A percentile compares a stretch with the other conserved stretches of the same genome.
These are phyloP conservation scores for Heteronetta atricapilla DNA, from an alignment of 2,113 vertebrate species.

Conservation along the genomic window DNA sequence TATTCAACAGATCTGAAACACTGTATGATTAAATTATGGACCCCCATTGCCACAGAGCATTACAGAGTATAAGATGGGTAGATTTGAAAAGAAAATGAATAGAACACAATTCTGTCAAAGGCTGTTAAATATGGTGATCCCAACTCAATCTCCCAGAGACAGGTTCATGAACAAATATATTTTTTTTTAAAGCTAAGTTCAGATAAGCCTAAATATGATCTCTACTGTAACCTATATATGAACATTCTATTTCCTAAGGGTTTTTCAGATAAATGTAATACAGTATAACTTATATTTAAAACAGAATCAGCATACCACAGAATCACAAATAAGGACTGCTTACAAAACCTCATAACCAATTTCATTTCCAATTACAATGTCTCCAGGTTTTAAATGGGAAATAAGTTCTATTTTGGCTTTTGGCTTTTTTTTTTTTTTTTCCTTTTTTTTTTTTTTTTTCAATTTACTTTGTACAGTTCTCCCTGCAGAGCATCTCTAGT, in stretches of 20 bases:
- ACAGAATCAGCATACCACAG: not conserved
- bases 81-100: not conserved
- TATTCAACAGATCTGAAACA: not conserved
- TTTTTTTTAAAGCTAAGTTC: not conserved
- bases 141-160: not conserved
- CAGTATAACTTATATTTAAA: not conserved
- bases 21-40: not conserved
- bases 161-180: not conserved
- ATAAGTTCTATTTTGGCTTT: fast-evolving
- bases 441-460: not conserved
- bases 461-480: not conserved
- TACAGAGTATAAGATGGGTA: not conserved
- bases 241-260: not conserved
- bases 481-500: not conserved
- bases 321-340: not conserved
- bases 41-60: not conserved
- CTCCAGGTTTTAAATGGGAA: not conserved
- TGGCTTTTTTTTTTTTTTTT: fast-evolving
- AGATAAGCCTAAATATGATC: not conserved
- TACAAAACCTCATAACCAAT: not conserved
- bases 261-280: not conserved
- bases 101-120: not conserved
- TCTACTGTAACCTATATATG: not conserved
- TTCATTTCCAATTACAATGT: not conserved
- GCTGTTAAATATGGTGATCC: not conserved